Conservation (phyloP, 2,113 vertebrate genomes). For the Anhinga anhinga region DNA sequence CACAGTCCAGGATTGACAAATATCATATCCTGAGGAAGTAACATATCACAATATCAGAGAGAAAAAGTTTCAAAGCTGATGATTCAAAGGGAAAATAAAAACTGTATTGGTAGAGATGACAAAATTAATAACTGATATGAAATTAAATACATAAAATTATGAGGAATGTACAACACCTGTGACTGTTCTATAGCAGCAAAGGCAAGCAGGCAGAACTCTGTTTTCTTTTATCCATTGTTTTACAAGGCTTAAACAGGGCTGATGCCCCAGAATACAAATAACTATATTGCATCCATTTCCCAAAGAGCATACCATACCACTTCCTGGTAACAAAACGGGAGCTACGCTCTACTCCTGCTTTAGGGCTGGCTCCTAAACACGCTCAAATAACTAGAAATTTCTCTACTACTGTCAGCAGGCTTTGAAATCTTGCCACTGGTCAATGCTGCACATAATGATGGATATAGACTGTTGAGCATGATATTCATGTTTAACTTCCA, state of each 20-base stretch:
- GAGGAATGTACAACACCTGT: background rate
- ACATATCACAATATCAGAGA: background rate
- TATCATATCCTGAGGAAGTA: background rate
- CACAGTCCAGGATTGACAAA: background rate
- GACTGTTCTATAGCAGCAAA: background rate
- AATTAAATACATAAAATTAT: background rate
- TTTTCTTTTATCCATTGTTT: background rate
- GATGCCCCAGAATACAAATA: background rate
- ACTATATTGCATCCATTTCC: background rate
- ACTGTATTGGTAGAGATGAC: background rate
- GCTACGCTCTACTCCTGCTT: background rate
- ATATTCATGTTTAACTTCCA: background rate
- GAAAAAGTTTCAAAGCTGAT: background rate
- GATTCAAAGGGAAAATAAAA: background rate
- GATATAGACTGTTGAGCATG: background rate
- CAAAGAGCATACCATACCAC: background rate
- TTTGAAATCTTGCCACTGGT: background rate
- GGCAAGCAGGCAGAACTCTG: background rate
- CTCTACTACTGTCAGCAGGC: background rate
- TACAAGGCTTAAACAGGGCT: background rate
- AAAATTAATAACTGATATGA: background rate
- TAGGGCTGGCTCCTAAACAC: background rate
- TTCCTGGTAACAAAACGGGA: background rate
- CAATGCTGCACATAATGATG: background rate
- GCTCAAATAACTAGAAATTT: background rate